Evolutionary conservation across 2,888 invertebrate species (phyloP).

Genomic region (Drosophila putrida): DNA sequence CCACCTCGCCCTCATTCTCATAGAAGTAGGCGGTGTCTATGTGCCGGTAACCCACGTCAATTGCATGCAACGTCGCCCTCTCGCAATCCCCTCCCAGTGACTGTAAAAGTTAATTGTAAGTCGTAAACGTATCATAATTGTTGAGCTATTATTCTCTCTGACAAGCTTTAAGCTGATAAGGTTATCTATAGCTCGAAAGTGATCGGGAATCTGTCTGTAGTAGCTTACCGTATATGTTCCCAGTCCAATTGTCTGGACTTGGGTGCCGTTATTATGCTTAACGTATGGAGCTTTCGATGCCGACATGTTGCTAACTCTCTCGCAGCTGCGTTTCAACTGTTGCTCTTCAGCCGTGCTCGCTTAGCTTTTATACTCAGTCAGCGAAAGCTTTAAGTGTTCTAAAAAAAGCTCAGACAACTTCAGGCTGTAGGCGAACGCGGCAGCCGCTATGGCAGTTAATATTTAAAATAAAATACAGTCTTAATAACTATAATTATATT

Average conservation of each 20-base stretch:
- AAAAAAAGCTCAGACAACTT: conserved; percentile 20
- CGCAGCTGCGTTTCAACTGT: conserved; percentile 52
- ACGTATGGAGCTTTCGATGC: conserved; percentile 62
- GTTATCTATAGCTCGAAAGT: neutral
- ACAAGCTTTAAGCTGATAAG: conserved; percentile 39
- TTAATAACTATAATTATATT: neutral
- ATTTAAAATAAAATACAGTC: neutral
- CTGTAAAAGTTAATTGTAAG: conserved; percentile 53
- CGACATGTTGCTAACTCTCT: conserved; percentile 52
- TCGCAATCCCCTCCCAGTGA: conserved; percentile 83
- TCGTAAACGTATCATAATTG: conserved; percentile 9
- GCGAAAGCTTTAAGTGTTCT: conserved; percentile 33
- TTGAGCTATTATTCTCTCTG: conserved; percentile 11
- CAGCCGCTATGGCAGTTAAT: conserved; percentile 5
- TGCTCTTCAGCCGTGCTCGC: conserved; percentile 31
- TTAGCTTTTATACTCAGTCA: conserved; percentile 31
- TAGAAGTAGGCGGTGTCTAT: conserved; percentile 87
- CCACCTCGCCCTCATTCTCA: conserved; percentile 86
- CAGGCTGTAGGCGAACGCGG: neutral
- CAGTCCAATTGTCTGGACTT: conserved; percentile 82
- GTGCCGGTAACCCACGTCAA: conserved; percentile 87
- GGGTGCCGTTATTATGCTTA: conserved; percentile 82
- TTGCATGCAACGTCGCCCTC: conserved; percentile 84
- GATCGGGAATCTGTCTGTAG: conserved; percentile 3
- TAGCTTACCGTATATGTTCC: conserved; percentile 83